Evolutionary conservation across 2,888 invertebrate species (phyloP), one percentile per base, ranked within the genome.

Genomic region (Leptopilina syphax): DNA sequence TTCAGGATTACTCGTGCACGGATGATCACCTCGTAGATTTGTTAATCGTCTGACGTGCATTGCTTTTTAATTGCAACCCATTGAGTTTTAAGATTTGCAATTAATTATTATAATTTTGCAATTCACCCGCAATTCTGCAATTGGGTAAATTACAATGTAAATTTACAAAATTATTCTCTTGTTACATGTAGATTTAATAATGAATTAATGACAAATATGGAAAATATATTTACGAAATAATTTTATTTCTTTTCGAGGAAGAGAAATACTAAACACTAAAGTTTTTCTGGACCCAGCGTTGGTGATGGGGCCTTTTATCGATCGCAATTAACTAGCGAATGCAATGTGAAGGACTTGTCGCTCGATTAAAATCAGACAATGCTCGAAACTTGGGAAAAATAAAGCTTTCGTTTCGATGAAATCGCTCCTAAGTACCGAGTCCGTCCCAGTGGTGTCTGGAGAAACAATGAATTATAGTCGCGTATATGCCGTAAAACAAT

Each of bases 401-500:
- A 27, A 73, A 73, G 57, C 57, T 73, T 73, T 73, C 57, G 57
- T 57, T 73, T n/a, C 57, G 73, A 73, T 73, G 57, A 73, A 73
- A 73, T 73, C 73, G 73, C 41, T 73, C 54, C 73, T 73, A 73
- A 73, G 73, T 73, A 73, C 57, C 73, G 34, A 73, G 57, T 73
- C 57, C 73, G 34, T 73, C 57, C 57, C 70, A 73, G 54, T 50
- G 57, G 73, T 34, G 57, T 34, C 34, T 73, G 73, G 73, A 73
- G 73, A 73, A 73, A 73, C 73, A 73, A 73, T 73, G 73, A 73
- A 73, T 73, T 73, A 60, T 73, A 57, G 73, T 57, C 34, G 57
- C 41, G 57, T 73, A 60, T n/a, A 34, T 73, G 34, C 73, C 73
- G 73, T 73, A 73, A 73, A 73, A 73, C 70, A 73, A 73, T 73